A percentile compares a stretch with the other conserved stretches of the same genome.
Conservation (phyloP, 2,888 invertebrate genomes). For the Celastrina argiolus region DNA sequence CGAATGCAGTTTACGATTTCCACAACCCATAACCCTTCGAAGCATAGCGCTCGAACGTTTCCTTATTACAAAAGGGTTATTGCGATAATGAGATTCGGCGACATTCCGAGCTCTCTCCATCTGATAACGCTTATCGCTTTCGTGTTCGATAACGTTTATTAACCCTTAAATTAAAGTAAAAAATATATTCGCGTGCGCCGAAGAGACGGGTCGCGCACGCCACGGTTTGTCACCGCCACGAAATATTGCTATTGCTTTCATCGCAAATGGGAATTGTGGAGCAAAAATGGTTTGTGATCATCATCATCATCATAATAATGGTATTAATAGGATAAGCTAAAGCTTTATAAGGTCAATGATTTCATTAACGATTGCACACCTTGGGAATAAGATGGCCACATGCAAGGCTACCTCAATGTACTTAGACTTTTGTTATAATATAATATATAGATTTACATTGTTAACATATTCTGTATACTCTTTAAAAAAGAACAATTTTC, state of each 20-base stretch:
- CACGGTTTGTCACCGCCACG: neutral
- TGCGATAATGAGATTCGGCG: constrained; percentile 61
- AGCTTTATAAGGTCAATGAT: too few species aligned
- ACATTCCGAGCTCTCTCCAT: constrained; percentile 61
- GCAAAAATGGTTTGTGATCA: neutral
- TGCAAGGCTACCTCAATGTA: too few species aligned
- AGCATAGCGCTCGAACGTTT: neutral
- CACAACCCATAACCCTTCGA: neutral
- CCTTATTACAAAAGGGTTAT: constrained; percentile 37
- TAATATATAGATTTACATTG: too few species aligned
- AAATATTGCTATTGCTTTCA: neutral
- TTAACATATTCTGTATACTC: too few species aligned
- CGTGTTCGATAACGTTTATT: constrained; percentile 60
- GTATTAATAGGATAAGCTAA: too few species aligned
- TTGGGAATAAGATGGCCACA: too few species aligned
- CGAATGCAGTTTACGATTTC: constrained; percentile 10
- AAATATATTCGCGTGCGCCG: constrained; percentile 25
- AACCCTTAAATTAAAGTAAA: constrained; percentile 52
- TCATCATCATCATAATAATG: too few species aligned
- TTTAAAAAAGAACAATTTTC: too few species aligned
- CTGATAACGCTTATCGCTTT: constrained; percentile 70
- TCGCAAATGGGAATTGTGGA: neutral
- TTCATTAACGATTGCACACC: too few species aligned
- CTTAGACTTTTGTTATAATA: too few species aligned
- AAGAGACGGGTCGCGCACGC: constrained; percentile 6